Evolutionary conservation across 2,113 vertebrate genomes (phyloP).

Genomic region (Mixornis gularis): DNA sequence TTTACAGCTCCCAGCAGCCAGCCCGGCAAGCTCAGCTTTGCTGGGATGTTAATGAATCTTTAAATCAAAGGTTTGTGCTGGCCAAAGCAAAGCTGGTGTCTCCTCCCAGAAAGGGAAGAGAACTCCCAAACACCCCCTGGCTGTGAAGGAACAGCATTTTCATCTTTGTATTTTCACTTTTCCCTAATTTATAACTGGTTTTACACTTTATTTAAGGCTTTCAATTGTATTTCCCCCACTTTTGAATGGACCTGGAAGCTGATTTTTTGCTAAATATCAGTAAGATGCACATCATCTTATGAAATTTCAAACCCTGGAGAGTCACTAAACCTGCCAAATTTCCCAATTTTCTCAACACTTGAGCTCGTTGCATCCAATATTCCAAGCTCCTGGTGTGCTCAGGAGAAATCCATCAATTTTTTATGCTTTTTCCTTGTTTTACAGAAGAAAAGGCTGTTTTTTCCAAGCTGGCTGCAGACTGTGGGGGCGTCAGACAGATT

Average conservation of each 20-base stretch:
- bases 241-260: background rate
- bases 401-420: background rate
- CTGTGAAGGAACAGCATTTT: background rate
- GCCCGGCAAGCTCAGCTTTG: background rate
- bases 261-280: background rate
- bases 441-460: background rate
- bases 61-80: background rate
- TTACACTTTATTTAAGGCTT: background rate
- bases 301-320: background rate
- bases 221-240: background rate
- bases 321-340: background rate
- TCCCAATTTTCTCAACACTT: background rate
- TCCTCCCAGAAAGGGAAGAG: background rate
- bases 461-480: background rate
- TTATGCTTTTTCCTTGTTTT: background rate
- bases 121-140: fast-evolving
- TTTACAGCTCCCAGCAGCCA: background rate
- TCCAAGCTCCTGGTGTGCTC: background rate
- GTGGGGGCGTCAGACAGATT: background rate
- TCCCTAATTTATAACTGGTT: background rate
- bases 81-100: background rate
- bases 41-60: background rate
- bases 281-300: background rate
- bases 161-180: background rate
- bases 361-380: background rate